Base-by-base conservation (phyloP, 1,140 invertebrate species). In the Trichogramma pretiosum region DNA sequence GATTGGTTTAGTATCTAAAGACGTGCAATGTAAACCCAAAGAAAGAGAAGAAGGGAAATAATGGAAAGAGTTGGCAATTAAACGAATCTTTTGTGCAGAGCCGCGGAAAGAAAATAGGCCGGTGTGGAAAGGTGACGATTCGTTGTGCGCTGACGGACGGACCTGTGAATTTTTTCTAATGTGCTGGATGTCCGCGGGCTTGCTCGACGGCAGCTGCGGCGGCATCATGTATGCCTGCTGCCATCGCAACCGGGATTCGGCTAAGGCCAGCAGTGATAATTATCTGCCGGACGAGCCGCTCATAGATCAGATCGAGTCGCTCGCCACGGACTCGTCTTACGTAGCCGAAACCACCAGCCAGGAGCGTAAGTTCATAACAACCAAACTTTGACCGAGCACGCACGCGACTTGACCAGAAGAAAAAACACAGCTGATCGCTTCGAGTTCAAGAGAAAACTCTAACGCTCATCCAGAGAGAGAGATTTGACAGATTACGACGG, bases 141-240 rank as follows among this genome's bases (percentile, higher is more conserved):
- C 73, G 41, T 73, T 77, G 60, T 81, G 78, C 62, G 63, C 68
- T 58, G 78, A 84, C 58, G 85, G 85, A 56, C 85, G 87, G 34
- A 85, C 79, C 54, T 94, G 90, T 68, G 88, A 93, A 73, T 93
- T 93, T 75, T 92, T 93, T 76, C 75, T 93, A 56, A 82, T 85
- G 63, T 93, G 89, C 73, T 93, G 89, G 90, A 81, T 93, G 76
- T 80, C 84, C 35, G 87, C 88, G 52, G 90, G 90, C 49, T 77
- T 90, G 50, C 77, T 93, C 59, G 87, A 91, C 61, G 86, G 85
- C 58, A 80, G 84, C 58, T 93, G 89, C 70, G 84, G 86, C 58
- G 78, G 84, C 48, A 76, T 93, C 60, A 77, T 94, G 54, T 87
- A 83, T 62, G 87, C 87, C 50, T 93, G 91, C 77, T 94, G 90